Percentiles rank a stretch among this genome's conserved stretches.
Conservation (phyloP, 2,797 vertebrate species). For the Cyclopterus lumpus region DNA sequence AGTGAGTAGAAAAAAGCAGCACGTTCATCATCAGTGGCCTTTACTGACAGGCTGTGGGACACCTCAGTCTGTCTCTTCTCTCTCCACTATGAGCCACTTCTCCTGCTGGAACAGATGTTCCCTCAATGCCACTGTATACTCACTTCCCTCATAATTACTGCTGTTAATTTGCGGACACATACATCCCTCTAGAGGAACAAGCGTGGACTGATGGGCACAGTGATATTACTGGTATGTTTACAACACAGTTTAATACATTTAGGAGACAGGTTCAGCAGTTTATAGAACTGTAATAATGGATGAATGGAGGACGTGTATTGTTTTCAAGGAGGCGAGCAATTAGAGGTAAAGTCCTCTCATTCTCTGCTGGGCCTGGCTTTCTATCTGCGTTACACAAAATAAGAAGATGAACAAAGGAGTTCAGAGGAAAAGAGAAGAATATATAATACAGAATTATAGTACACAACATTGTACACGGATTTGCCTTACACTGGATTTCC, state of each 20-base stretch:
- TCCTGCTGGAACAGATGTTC: conserved; percentile 76
- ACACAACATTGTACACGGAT: conserved; percentile 20
- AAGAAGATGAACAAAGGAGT: conserved; percentile 25
- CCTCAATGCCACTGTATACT: conserved; percentile 72
- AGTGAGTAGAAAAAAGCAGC: neutral
- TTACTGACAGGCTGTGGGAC: conserved; percentile 3
- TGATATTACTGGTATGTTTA: conserved; percentile 15
- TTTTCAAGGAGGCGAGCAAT: conserved; percentile 30
- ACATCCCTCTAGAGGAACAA: neutral
- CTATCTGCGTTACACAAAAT: neutral
- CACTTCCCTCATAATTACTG: conserved; percentile 78
- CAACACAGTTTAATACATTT: conserved; percentile 1
- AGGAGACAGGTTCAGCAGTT: conserved; percentile 7
- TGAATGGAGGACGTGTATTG: conserved; percentile 18
- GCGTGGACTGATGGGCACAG: neutral
- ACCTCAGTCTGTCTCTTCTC: conserved; percentile 17
- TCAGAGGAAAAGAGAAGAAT: conserved; percentile 6
- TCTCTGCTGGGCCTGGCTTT: conserved; percentile 2
- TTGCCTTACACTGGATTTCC: conserved; percentile 13
- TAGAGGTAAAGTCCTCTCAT: conserved; percentile 16
- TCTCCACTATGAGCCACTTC: conserved; percentile 59
- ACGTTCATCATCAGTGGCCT: conserved; percentile 15
- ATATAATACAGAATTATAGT: conserved; percentile 21
- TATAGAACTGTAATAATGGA: conserved; percentile 8
- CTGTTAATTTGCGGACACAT: conserved; percentile 73